These are phyloP conservation scores for Eidolon dupreanum DNA, from an alignment of 2,797 vertebrate species.

Conservation along the genomic window DNA sequence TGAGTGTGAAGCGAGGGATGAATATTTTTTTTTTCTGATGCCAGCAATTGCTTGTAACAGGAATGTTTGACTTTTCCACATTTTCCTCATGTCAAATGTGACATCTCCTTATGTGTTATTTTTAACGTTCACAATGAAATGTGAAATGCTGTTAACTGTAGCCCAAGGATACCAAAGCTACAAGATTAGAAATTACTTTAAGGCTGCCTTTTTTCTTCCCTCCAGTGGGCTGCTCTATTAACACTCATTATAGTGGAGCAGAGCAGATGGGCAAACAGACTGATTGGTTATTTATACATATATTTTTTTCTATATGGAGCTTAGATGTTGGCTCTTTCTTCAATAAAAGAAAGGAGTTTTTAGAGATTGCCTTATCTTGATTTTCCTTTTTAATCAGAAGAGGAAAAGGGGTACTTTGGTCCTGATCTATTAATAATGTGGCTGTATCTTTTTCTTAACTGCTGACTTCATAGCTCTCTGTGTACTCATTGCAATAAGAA, in stretches of 20 bases:
- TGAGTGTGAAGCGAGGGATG: background rate
- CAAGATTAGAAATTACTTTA: constrained; percentile 37
- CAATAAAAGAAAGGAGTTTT: constrained; percentile 36
- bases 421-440: constrained; percentile 48
- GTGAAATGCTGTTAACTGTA: constrained; percentile 38
- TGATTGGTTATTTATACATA: constrained; percentile 46
- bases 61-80: constrained; percentile 6
- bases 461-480: constrained; percentile 44
- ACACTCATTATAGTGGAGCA: background rate
- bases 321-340: constrained; percentile 51
- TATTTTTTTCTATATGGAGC: constrained; percentile 33
- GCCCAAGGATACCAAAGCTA: constrained; percentile 53
- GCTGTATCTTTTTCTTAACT: background rate
- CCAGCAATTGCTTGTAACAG: background rate
- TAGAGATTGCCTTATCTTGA: constrained; percentile 47
- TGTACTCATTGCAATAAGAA: background rate
- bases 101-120: constrained; percentile 39
- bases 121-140: constrained; percentile 49
- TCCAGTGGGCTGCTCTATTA: constrained; percentile 52
- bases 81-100: background rate
- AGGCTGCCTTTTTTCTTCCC: background rate
- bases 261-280: constrained; percentile 64
- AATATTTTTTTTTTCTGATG: background rate
- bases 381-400: constrained; percentile 69
- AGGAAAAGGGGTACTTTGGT: constrained; percentile 47